These are phyloP conservation scores for Parauchenoglanis punctatus DNA, from an alignment of 2,797 vertebrate species.

Conservation along the genomic window DNA sequence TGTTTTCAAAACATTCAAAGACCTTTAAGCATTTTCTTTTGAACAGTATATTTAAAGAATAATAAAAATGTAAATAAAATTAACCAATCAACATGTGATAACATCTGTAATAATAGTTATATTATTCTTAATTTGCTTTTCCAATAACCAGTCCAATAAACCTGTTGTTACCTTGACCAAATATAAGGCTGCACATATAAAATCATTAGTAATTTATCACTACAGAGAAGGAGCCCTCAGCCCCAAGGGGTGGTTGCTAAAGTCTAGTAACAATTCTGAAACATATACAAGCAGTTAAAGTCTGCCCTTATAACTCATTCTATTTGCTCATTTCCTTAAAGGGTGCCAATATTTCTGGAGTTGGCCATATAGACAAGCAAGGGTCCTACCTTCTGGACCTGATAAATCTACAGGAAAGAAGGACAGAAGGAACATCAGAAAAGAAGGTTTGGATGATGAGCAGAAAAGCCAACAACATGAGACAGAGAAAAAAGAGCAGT, in stretches of 20 bases:
- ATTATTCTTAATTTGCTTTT: background rate
- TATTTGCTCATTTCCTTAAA: background rate
- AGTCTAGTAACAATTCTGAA: background rate
- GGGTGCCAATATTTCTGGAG: background rate
- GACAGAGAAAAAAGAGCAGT: background rate
- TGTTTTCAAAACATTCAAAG: background rate
- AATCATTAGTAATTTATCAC: background rate
- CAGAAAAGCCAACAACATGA: slow-evolving; percentile 18
- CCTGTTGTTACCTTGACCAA: background rate
- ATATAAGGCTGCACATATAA: background rate
- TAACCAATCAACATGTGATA: background rate
- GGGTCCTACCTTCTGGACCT: slow-evolving; percentile 95
- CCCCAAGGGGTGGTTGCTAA: background rate
- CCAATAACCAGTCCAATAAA: background rate
- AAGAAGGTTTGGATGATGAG: slow-evolving; percentile 50
- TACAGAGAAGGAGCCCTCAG: background rate
- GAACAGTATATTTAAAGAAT: too few relatives aligned
- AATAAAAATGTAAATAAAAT: background rate
- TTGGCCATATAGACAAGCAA: slow-evolving; percentile 39
- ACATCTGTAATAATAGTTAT: background rate
- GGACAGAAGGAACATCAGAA: slow-evolving; percentile 52
- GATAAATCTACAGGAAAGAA: slow-evolving; percentile 85
- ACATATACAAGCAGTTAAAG: background rate
- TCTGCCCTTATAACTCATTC: background rate
- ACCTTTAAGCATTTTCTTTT: background rate